Conservation (phyloP, 2,888 invertebrate genomes). For the Trachelus stipa region DNA sequence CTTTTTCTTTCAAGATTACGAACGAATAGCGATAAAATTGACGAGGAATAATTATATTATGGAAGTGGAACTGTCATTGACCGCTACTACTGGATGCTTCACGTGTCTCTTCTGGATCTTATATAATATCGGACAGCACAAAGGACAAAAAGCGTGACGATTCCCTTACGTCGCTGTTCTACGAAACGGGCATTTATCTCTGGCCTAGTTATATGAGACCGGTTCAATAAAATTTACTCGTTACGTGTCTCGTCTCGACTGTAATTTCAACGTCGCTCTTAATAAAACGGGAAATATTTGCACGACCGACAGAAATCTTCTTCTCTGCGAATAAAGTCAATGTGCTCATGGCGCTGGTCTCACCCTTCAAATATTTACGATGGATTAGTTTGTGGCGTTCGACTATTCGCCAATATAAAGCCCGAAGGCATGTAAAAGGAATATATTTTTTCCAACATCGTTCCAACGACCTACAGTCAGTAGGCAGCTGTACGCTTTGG, state of each 20-base stretch:
- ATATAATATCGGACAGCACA: conserved; percentile 1
- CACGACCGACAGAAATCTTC: not conserved
- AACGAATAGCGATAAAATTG: not conserved
- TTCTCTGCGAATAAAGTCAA: not conserved
- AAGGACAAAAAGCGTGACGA: not conserved
- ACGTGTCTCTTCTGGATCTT: conserved; percentile 1
- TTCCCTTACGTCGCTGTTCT: conserved; percentile 16
- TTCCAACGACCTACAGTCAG: not conserved
- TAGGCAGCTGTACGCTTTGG: conserved; percentile 21
- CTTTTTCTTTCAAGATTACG: not conserved
- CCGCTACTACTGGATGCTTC: conserved; percentile 1
- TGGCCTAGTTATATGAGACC: conserved; percentile 22
- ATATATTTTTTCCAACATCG: not conserved
- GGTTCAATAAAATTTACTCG: not conserved
- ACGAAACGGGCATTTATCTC: conserved; percentile 31
- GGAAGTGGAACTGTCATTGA: not conserved
- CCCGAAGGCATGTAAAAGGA: not conserved
- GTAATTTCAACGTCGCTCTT: not conserved
- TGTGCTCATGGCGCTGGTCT: not conserved
- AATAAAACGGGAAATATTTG: not conserved
- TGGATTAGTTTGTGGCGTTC: not conserved
- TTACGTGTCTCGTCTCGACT: not conserved
- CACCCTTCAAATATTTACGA: not conserved
- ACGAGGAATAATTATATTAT: not conserved
- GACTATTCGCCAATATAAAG: not conserved